Evolutionary conservation across 2,797 vertebrate species (phyloP).

Genomic region (Poliocrania exsul): DNA sequence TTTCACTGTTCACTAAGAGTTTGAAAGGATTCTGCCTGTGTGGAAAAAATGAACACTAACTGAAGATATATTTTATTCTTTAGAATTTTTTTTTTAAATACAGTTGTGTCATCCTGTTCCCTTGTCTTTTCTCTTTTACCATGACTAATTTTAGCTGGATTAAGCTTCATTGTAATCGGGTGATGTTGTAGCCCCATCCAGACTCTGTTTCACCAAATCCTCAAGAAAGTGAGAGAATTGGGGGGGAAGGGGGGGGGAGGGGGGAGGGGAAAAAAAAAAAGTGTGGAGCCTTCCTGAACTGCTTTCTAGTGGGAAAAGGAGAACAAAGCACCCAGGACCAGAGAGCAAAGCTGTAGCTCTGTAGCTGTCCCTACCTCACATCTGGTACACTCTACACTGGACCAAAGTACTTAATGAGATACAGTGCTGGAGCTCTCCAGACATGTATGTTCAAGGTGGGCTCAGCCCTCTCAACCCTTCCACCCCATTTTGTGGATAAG

Average conservation of each 20-base stretch:
- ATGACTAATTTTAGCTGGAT: not conserved
- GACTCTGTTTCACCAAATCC: not conserved
- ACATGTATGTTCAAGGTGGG: accelerated
- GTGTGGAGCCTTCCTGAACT: not conserved
- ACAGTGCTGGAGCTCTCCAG: not conserved
- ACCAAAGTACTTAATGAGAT: not conserved
- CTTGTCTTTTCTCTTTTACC: not conserved
- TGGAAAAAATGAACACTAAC: not conserved
- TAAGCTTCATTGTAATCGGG: not conserved
- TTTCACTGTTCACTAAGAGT: not conserved
- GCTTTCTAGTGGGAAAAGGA: not conserved
- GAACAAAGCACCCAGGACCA: not conserved
- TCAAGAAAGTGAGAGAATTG: not conserved
- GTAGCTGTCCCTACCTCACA: not conserved
- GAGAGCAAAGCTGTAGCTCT: not conserved
- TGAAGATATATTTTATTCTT: not conserved
- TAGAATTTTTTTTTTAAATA: not conserved
- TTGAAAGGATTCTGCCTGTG: not conserved
- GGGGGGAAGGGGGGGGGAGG: too few relatives aligned
- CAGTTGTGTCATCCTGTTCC: not conserved
- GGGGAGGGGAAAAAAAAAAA: accelerated
- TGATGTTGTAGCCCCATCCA: not conserved
- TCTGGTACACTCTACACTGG: not conserved
- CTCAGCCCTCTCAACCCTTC: not conserved
- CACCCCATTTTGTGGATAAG: not conserved